Percentiles rank a stretch among this genome's conserved stretches.
Conservation (phyloP, 2,797 vertebrate species). For the Remorina albescens region DNA sequence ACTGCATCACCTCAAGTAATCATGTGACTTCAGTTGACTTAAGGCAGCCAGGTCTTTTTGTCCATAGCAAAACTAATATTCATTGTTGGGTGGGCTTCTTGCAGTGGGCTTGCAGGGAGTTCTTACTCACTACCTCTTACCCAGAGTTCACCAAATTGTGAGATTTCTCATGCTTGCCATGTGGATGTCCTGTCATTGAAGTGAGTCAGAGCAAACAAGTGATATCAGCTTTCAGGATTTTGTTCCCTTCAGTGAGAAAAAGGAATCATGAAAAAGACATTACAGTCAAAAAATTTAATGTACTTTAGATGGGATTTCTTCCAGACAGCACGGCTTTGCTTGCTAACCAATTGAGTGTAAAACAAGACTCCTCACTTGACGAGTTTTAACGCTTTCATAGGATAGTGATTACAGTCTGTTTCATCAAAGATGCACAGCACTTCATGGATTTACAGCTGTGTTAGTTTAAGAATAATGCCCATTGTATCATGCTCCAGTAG, state of each 20-base stretch:
- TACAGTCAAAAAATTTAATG: neutral
- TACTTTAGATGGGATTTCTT: neutral
- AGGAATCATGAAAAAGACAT: neutral
- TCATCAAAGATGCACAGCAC: neutral
- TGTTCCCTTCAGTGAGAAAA: neutral
- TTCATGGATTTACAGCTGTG: neutral
- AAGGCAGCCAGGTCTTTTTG: too few relatives aligned
- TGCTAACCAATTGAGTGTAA: neutral
- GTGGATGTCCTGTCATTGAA: neutral
- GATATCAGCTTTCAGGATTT: neutral
- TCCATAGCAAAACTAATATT: too few relatives aligned
- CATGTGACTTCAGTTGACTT: too few relatives aligned
- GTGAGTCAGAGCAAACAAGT: neutral
- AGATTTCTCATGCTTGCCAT: neutral
- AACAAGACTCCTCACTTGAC: conserved; percentile 9
- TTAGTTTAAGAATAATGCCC: too few relatives aligned
- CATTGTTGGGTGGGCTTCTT: too few relatives aligned
- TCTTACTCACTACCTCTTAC: neutral
- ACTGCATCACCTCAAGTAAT: too few relatives aligned
- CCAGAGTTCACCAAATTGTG: neutral
- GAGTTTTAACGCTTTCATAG: conserved; percentile 21
- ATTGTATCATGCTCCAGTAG: neutral
- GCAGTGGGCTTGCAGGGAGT: too few relatives aligned
- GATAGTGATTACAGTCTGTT: conserved; percentile 1
- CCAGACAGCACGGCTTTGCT: neutral